These are phyloP conservation scores for Hesperia comma DNA, from an alignment of 2,888 invertebrate species.

Conservation along the genomic window DNA sequence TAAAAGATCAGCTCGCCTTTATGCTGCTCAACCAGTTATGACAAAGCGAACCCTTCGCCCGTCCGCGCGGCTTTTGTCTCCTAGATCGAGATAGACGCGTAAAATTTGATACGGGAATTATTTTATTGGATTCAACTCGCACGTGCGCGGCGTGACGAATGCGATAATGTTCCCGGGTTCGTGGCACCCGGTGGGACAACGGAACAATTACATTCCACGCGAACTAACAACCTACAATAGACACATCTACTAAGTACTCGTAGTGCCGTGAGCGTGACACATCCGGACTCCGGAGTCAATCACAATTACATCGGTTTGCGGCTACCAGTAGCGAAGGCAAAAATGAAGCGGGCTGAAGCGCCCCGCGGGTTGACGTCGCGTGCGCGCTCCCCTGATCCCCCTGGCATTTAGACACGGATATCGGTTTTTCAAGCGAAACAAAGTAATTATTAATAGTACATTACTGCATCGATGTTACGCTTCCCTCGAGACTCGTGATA, in stretches of 20 bases:
- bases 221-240: conserved; percentile 77
- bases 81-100: conserved; percentile 81
- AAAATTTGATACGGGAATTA: conserved; percentile 84
- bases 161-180: conserved; percentile 78
- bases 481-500: conserved; percentile 38
- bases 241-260: conserved; percentile 68
- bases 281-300: conserved; percentile 64
- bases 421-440: conserved; percentile 62
- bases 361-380: conserved; percentile 65
- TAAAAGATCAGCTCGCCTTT: conserved; percentile 74
- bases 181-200: conserved; percentile 63
- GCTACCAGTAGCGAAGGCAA: conserved; percentile 17
- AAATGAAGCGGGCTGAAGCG: conserved; percentile 24
- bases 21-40: conserved; percentile 75
- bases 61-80: conserved; percentile 72
- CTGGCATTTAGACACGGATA: conserved; percentile 60
- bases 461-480: conserved; percentile 47
- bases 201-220: conserved; percentile 81
- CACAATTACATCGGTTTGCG: conserved; percentile 50
- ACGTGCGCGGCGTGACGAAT: conserved; percentile 83
- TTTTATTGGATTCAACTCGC: conserved; percentile 80
- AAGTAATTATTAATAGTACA: conserved; percentile 58
- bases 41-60: conserved; percentile 77
- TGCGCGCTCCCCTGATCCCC: conserved; percentile 55
- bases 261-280: conserved; percentile 67